These are phyloP conservation scores for Falco peregrinus DNA, from an alignment of 2,797 vertebrate species.

Conservation along the genomic window DNA sequence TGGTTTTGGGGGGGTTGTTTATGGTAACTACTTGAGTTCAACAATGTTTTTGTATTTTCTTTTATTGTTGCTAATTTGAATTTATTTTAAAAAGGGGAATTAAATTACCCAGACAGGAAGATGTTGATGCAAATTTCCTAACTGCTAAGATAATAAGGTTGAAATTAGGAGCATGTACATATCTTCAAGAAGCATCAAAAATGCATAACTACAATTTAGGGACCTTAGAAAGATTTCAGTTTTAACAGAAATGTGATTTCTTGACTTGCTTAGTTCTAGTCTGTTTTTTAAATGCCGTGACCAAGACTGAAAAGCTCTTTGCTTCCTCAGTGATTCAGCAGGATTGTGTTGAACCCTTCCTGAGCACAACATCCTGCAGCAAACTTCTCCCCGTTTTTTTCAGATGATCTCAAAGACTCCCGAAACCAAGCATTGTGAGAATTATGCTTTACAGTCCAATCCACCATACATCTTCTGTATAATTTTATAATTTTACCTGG, in stretches of 20 bases:
- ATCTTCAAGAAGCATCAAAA: slow-evolving; percentile 44
- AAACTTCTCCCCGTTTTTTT: background rate
- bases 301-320: background rate
- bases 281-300: background rate
- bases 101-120: slow-evolving; percentile 53
- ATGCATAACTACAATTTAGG: slow-evolving; percentile 37
- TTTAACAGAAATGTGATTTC: slow-evolving; percentile 35
- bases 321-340: background rate
- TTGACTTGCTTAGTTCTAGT: background rate
- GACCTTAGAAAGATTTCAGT: slow-evolving; percentile 12
- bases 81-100: slow-evolving; percentile 53
- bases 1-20: background rate
- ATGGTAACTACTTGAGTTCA: slow-evolving; percentile 13
- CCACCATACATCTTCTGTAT: background rate
- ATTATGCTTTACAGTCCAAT: background rate
- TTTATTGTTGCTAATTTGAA: slow-evolving; percentile 50
- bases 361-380: background rate
- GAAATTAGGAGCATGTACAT: slow-evolving; percentile 46
- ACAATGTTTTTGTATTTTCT: background rate
- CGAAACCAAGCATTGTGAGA: background rate
- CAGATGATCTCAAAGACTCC: background rate
- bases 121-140: slow-evolving; percentile 58
- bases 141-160: slow-evolving; percentile 39
- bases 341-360: background rate
- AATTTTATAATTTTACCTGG: background rate